Conservation (phyloP, 1,140 invertebrate species). For the Procambarus clarkii region DNA sequence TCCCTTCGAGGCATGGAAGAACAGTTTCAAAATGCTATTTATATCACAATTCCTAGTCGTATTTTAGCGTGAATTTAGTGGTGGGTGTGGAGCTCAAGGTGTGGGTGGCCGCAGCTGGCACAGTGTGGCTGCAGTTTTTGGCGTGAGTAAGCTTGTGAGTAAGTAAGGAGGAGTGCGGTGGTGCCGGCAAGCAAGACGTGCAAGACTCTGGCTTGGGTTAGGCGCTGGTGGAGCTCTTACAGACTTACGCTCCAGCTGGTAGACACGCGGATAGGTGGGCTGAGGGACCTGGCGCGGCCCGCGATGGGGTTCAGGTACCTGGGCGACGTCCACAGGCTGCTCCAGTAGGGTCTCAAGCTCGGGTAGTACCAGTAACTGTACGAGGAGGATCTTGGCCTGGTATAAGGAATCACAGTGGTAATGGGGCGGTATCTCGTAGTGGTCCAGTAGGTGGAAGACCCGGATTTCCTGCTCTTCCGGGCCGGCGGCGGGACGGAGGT, state of each 20-base stretch:
- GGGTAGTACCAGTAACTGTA: slow-evolving; percentile 25
- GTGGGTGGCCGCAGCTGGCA: not conserved
- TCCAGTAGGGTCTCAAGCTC: not conserved
- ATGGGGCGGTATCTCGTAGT: not conserved
- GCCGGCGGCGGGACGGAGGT: slow-evolving; percentile 3
- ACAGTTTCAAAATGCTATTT: not conserved
- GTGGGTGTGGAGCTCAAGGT: not conserved
- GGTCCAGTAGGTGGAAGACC: not conserved
- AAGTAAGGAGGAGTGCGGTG: slow-evolving; percentile 8
- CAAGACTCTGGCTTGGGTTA: not conserved
- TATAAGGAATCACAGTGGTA: not conserved
- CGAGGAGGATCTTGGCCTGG: not conserved
- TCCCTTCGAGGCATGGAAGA: not conserved
- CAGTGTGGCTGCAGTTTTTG: not conserved
- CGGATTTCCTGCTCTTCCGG: not conserved
- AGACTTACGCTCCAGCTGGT: slow-evolving; percentile 50
- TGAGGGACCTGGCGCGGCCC: slow-evolving; percentile 9
- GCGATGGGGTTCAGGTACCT: not conserved
- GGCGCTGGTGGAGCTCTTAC: not conserved
- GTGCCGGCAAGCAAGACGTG: slow-evolving; percentile 16
- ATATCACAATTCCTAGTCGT: too few species aligned
- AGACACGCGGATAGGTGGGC: slow-evolving; percentile 14
- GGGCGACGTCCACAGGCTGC: not conserved
- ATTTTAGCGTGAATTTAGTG: not conserved
- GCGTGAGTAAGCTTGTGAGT: slow-evolving; percentile 17